Base-by-base conservation (phyloP, 2,797 vertebrate species). In the Okamejei kenojei region DNA sequence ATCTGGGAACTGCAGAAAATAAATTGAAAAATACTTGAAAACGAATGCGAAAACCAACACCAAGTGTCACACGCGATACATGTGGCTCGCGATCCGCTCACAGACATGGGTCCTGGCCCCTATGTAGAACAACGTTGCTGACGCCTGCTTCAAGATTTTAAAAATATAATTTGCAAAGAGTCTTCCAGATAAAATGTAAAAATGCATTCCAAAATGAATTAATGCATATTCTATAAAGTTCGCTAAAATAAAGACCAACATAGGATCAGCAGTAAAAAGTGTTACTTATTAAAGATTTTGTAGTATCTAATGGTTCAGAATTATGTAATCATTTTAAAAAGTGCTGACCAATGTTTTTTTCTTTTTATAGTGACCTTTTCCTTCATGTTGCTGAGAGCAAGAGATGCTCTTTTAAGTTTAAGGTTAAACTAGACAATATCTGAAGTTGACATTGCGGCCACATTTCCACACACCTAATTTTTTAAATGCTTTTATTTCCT, bases 341-440 rank as follows among this genome's bases (percentile, higher is more conserved):
- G 68, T 74, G 68, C 71, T 58, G 38, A 92, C 74, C 76, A 92
- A 58, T 92, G 90, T 19, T n/a, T 58, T 54, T 32, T 73, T 90
- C 26, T n/a, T 54, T 21, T 38, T 29, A n/a, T 13, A 54, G 68
- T 92, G 94, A 96, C 95, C 95, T 95, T 92, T 92, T 17, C 93
- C 94, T 94, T 94, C 93, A 38, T 94, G 93, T 95, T 94, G 95
- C 96, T 95, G 94, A 95, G 93, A 94, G 96, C 95, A 86, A 96
- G 77, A 21, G 93, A 94, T 95, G 96, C 95, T 96, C 96, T 96
- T 96, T 96, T 93, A 94, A 94, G 93, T 96, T 96, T 93, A 94
- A 94, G 94, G 90, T 92, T 92, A 74, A 94, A 81, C 92, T 94
- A 95, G 94, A 95, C 95, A 95, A 95, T 95, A 96, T 94, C 95